Evolutionary conservation across 2,888 invertebrate genomes (phyloP).

Genomic region (Andricus quercusramuli): DNA sequence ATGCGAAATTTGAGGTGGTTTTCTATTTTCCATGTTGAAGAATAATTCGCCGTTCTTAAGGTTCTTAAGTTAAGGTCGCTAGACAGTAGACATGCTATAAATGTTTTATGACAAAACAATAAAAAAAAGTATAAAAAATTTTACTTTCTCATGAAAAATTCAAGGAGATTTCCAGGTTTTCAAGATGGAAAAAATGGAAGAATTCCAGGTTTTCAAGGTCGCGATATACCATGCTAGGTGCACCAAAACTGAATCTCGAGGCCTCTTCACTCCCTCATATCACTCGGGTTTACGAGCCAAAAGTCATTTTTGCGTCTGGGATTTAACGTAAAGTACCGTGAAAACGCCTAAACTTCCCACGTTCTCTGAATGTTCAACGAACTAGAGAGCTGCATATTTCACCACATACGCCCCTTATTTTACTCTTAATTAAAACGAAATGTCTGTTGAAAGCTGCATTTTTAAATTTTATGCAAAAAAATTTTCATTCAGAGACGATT

Average conservation of each 20-base stretch:
- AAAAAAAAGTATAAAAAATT: too few relatives aligned
- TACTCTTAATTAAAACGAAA: slow-evolving; percentile 34
- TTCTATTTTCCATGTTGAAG: too few relatives aligned
- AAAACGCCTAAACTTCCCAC: slow-evolving; percentile 31
- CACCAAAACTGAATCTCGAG: slow-evolving; percentile 37
- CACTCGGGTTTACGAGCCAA: slow-evolving; percentile 61
- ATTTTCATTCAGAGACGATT: not conserved
- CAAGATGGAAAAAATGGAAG: too few relatives aligned
- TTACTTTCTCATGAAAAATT: too few relatives aligned
- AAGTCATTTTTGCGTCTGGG: slow-evolving; percentile 63
- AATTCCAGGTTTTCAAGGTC: too few relatives aligned
- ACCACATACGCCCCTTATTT: slow-evolving; percentile 22
- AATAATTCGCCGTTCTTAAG: too few relatives aligned
- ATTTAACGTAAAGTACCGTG: slow-evolving; percentile 53
- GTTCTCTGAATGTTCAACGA: not conserved
- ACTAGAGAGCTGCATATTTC: slow-evolving; percentile 9
- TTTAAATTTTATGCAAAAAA: not conserved
- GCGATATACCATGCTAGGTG: not conserved
- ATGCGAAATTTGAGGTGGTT: too few relatives aligned
- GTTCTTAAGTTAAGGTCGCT: too few relatives aligned
- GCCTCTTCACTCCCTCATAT: slow-evolving; percentile 50
- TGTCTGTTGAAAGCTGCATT: not conserved
- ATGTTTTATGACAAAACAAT: too few relatives aligned
- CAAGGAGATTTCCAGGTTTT: too few relatives aligned
- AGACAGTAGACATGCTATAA: too few relatives aligned